phyloP scores from a whole-genome alignment of 1,140 invertebrate species.

The Caenorhabditis briggsae region DNA sequence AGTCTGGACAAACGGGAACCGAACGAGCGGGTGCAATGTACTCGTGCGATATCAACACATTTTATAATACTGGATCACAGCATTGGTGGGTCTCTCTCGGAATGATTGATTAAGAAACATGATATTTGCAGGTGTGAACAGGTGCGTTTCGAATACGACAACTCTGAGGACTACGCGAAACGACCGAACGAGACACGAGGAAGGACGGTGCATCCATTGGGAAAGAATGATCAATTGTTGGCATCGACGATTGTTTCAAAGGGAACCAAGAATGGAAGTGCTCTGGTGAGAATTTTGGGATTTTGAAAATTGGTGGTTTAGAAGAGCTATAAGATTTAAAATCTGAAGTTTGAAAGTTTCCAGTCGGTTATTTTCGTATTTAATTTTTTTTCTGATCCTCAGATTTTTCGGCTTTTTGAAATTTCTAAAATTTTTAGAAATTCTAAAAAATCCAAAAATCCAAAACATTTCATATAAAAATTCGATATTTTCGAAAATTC shows the following conservation, averaged over 20 bases:
- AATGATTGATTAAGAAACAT: neutral
- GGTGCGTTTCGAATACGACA: slow-evolving; percentile 61
- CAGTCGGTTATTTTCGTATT: too few species aligned
- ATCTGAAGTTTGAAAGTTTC: too few species aligned
- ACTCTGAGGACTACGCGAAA: slow-evolving; percentile 41
- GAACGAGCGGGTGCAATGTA: slow-evolving; percentile 59
- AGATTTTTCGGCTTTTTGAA: too few species aligned
- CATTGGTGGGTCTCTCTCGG: neutral
- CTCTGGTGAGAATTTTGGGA: slow-evolving; percentile 47
- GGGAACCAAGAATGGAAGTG: slow-evolving; percentile 57
- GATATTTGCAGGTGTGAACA: slow-evolving; percentile 47
- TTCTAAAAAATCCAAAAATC: too few species aligned
- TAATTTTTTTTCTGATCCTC: too few species aligned
- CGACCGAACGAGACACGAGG: slow-evolving; percentile 38
- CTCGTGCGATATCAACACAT: slow-evolving; percentile 56
- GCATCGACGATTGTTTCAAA: slow-evolving; percentile 57
- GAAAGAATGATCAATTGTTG: slow-evolving; percentile 60
- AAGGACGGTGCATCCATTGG: slow-evolving; percentile 44
- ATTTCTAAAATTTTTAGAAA: too few species aligned
- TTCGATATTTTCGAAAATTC: too few species aligned
- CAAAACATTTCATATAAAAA: too few species aligned
- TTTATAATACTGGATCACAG: slow-evolving; percentile 25
- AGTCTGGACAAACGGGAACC: slow-evolving; percentile 62
- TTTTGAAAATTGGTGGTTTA: neutral
- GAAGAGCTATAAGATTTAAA: neutral